These are phyloP conservation scores for Hiodon tergisus DNA, from an alignment of 2,113 vertebrate genomes.

Conservation along the genomic window DNA sequence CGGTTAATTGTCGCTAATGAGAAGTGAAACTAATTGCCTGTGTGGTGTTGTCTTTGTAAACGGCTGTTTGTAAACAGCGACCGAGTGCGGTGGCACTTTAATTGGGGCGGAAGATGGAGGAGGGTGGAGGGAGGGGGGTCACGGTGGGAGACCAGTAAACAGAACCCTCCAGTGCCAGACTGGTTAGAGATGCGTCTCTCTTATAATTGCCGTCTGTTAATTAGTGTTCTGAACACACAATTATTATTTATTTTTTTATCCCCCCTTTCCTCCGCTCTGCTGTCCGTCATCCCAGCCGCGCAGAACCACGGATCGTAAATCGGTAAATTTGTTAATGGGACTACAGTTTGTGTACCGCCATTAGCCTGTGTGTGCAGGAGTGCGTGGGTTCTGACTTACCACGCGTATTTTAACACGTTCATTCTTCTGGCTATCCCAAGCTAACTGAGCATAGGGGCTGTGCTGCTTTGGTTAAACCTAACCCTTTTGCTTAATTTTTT, in stretches of 20 bases:
- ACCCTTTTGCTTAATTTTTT: constrained; percentile 1
- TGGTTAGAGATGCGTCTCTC: constrained; percentile 58
- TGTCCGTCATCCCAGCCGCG: no score
- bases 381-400: constrained; percentile 34
- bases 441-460: constrained; percentile 23
- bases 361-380: no score
- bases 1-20: constrained; percentile 44
- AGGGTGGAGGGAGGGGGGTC: constrained; percentile 37
- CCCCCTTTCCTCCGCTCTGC: constrained; percentile 32
- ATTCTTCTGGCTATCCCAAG: constrained; percentile 30
- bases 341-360: constrained; percentile 27
- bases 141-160: constrained; percentile 46
- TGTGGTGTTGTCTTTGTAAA: constrained; percentile 31
- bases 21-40: constrained; percentile 30
- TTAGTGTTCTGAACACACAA: constrained; percentile 59
- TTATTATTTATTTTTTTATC: no score
- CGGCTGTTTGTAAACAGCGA: constrained; percentile 46
- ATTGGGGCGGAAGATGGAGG: constrained; percentile 59
- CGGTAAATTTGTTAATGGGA: constrained; percentile 66
- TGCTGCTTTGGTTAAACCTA: constrained; percentile 16
- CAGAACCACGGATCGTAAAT: background rate
- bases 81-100: constrained; percentile 51
- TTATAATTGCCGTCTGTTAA: constrained; percentile 34
- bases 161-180: constrained; percentile 46
- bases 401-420: constrained; percentile 57